phyloP scores from a whole-genome alignment of 2,113 vertebrate species.

The Anarrhichthys ocellatus region DNA sequence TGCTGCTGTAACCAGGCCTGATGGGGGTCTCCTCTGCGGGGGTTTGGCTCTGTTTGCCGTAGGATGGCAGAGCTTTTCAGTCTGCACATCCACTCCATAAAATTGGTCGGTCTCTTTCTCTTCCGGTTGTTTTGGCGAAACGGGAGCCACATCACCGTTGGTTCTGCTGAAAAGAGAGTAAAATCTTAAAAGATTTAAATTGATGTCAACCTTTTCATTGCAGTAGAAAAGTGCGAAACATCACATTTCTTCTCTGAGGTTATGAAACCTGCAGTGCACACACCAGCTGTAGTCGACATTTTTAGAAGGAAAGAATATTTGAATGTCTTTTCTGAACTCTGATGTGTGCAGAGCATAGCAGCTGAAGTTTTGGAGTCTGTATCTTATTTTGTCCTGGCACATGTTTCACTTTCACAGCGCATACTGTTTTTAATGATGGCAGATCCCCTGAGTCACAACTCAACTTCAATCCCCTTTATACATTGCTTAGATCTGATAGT shows the following conservation, averaged over 20 bases:
- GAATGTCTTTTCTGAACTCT: slow-evolving; percentile 19
- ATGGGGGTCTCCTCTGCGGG: slow-evolving; percentile 82
- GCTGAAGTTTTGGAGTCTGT: slow-evolving; percentile 6
- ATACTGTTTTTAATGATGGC: neutral
- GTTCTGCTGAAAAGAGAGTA: slow-evolving; percentile 44
- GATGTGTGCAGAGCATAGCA: slow-evolving; percentile 16
- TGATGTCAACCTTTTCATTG: neutral
- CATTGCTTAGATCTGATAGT: neutral
- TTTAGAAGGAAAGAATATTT: neutral
- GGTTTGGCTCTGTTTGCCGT: slow-evolving; percentile 85
- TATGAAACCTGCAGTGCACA: neutral
- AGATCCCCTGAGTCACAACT: neutral
- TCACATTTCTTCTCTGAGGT: too few species aligned
- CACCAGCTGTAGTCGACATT: neutral
- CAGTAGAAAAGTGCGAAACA: neutral
- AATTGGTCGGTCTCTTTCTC: slow-evolving; percentile 71
- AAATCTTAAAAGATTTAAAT: neutral
- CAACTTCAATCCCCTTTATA: neutral
- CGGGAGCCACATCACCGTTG: slow-evolving; percentile 64
- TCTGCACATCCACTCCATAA: slow-evolving; percentile 74
- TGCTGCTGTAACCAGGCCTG: slow-evolving; percentile 36
- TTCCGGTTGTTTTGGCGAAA: slow-evolving; percentile 59
- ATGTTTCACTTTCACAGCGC: slow-evolving; percentile 2
- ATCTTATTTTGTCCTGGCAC: neutral
- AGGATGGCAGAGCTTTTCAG: slow-evolving; percentile 82